Base-by-base conservation (phyloP, 2,888 invertebrate species). In the Eulithis prunata region DNA sequence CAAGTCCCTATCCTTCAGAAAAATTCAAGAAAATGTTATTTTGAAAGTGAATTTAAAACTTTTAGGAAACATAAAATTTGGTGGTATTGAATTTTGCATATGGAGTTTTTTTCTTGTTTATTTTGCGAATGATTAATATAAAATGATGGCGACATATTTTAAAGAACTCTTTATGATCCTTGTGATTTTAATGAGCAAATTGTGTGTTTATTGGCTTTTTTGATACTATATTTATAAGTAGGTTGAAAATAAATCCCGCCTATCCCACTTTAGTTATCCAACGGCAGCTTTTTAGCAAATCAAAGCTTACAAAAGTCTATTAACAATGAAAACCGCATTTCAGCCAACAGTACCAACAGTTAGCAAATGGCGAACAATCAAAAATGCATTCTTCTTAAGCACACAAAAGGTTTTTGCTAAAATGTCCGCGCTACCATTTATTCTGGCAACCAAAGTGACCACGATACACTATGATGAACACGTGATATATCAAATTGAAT, bases 401-500 rank as follows among this genome's bases (percentile, higher is more conserved):
- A 55, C 55, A 69, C 67, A 71, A 71, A 70, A 68, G 64, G 56
- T 60, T 69, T 70, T 65, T 64, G 62, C 57, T 67, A 64, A 69
- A 73, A 73, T 70, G 57, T 11, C 58, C 57, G 60, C 62, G 55
- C 64, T 36, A 49, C 60, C 57, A 65, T 67, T 68, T 69, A 67
- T 64, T 57, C 21, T 56, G 54, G 51, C 38, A 60, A 64, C 70
- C 69, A 71, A 70, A 62, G 66, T 70, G 63, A 66, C 58, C 62
- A 57, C 66, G 68, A 69, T 61, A 68, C 71, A 66, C 57, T 70
- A 53, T 55, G 66, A 69, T 68, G 71, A 68, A 68, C 71, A 74
- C 63, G 69, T 68, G 63, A 62, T 66, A 65, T 69, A 65, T 64
- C 57, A 67, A 70, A 71, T 71, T 71, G 69, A 69, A 70, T 70